Evolutionary conservation across 2,113 vertebrate genomes (phyloP), one percentile per base, ranked within the genome.

Genomic region (Corapipo altera): DNA sequence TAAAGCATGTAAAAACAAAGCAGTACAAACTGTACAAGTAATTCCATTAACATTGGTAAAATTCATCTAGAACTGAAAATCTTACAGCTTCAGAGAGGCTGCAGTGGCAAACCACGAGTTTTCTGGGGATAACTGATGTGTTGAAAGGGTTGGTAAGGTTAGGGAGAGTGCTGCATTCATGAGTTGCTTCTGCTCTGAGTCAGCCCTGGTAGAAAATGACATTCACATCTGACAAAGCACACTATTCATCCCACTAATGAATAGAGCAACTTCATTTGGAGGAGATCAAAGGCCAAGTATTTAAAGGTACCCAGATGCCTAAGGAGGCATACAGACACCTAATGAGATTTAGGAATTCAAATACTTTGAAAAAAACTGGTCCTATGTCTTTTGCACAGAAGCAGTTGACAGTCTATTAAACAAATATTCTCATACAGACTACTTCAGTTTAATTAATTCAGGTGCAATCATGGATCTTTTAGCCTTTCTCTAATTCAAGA

Each of bases 391-490:
- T 59, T 24, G 74, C 39, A 59, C 52, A 71, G 65, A 78, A 76
- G 26, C 59, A 87, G 70, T 71, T 83, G 84, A 62, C 52, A 85
- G 73, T 70, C 86, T 75, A 72, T 88, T 89, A 52, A 69, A 87
- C 16, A 92, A 91, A 86, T 81, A 89, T 88, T 96, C 74, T 93
- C 76, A 41, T 28, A 55, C 77, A 90, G 52, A 57, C 43, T 72
- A 64, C 84, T 94, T 95, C 80, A 81, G 75, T 95, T 96, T 95
- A 97, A 97, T 97, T 96, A 97, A 95, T 93, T 95, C 71, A 88
- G 92, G 73, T 94, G 48, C 75, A 96, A 96, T 96, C 76, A 96
- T 6, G 84, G 83, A 88, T 93, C 81, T 86, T 95, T 79, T 54
- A 95, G 78, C 85, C 64, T 89, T 96, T 89, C 71, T 92, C 85